phyloP scores from a whole-genome alignment of 1,140 invertebrate species.

The Magallana gigas region DNA sequence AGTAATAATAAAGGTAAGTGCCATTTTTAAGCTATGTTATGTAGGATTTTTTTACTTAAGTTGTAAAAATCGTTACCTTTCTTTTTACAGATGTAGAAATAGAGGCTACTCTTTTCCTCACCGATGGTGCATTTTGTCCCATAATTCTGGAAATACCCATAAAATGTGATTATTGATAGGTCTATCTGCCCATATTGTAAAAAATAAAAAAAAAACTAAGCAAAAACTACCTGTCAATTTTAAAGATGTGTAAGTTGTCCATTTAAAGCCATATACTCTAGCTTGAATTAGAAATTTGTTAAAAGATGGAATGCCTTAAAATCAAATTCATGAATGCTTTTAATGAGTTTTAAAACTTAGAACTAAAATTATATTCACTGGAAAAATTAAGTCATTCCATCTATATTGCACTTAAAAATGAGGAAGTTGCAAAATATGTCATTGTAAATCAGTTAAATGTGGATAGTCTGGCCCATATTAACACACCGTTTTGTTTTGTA shows the following conservation, averaged over 20 bases:
- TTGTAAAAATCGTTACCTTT: conserved; percentile 21
- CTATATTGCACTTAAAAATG: background rate
- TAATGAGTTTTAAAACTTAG: background rate
- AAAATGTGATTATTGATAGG: conserved; percentile 4
- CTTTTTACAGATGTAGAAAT: conserved; percentile 36
- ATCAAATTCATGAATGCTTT: background rate
- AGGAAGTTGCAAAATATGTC: background rate
- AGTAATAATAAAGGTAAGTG: background rate
- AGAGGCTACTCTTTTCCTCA: conserved; percentile 37
- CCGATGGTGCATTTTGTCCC: conserved; percentile 27
- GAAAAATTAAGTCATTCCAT: background rate
- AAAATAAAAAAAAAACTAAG: background rate
- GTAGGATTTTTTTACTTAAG: conserved; percentile 9
- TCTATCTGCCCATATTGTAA: conserved; percentile 18
- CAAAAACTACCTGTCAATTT: background rate
- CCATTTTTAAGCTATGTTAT: background rate
- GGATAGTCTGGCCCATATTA: background rate
- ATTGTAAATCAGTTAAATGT: background rate
- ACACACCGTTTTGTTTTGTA: background rate
- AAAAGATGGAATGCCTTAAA: conserved; percentile 14
- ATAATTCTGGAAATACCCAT: conserved; percentile 24
- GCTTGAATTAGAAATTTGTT: background rate
- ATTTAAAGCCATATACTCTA: background rate
- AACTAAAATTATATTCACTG: too few species aligned
- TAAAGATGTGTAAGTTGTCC: background rate